Evolutionary conservation across 2,888 invertebrate genomes (phyloP).

Genomic region (Oegoconia quadripuncta): DNA sequence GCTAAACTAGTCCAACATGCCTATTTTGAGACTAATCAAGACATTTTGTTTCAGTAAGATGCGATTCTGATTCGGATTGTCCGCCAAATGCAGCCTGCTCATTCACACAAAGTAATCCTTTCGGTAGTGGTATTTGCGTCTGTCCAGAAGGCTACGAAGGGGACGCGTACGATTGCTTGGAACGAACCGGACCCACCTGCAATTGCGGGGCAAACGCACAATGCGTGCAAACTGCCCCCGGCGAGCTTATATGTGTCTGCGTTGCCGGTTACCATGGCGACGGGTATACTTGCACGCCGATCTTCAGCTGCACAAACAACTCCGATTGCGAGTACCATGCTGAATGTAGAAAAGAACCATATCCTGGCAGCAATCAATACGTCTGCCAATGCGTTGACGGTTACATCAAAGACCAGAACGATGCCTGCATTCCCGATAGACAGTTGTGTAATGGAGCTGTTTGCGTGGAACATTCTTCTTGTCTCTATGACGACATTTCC

Average conservation of each 20-base stretch:
- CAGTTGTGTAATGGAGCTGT: conserved; percentile 81
- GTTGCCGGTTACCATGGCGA: conserved; percentile 89
- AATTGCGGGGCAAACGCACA: conserved; percentile 87
- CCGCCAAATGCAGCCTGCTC: conserved; percentile 90
- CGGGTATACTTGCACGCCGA: conserved; percentile 85
- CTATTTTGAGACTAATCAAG: not conserved
- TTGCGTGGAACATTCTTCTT: conserved; percentile 85
- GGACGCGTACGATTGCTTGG: conserved; percentile 87
- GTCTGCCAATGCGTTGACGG: conserved; percentile 90
- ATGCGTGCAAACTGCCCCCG: conserved; percentile 84
- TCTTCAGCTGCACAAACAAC: conserved; percentile 81
- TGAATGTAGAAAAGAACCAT: conserved; percentile 84
- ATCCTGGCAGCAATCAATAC: conserved; percentile 75
- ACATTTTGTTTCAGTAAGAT: conserved; percentile 79
- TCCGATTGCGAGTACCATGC: conserved; percentile 85
- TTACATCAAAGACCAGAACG: conserved; percentile 82
- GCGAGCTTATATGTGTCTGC: conserved; percentile 87
- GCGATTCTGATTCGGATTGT: conserved; percentile 88
- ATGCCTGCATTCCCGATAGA: conserved; percentile 79
- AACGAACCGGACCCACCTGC: conserved; percentile 54
- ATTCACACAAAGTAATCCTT: conserved; percentile 62
- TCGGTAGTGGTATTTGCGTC: conserved; percentile 76
- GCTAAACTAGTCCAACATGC: not conserved
- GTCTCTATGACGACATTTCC: conserved; percentile 83
- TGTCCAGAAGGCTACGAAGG: conserved; percentile 93